Evolutionary conservation across 2,797 vertebrate genomes (phyloP).

Genomic region (Pangasius djambal): DNA sequence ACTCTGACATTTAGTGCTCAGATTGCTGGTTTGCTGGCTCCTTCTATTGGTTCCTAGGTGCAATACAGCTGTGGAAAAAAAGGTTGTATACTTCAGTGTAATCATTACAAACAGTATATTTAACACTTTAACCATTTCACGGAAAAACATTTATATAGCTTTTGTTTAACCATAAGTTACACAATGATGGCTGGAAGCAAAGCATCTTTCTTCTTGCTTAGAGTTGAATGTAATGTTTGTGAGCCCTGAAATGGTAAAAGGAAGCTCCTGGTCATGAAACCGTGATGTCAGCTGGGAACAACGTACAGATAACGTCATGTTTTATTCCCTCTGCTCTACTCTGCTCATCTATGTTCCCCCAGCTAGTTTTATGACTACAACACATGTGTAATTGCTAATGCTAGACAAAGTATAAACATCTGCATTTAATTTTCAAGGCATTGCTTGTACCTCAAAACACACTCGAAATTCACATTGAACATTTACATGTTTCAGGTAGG

Average conservation of each 20-base stretch:
- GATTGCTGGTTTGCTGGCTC: conserved; percentile 30
- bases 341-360: not conserved
- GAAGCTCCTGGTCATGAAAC: not conserved
- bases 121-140: not conserved
- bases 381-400: conserved; percentile 15
- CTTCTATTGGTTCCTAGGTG: conserved; percentile 20
- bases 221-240: not conserved
- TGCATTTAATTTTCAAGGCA: not conserved
- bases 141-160: not conserved
- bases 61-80: not conserved
- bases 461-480: not conserved
- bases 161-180: not conserved
- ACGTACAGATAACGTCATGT: not conserved
- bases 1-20: not conserved
- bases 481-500: not conserved
- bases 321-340: not conserved
- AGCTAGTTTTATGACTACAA: not conserved
- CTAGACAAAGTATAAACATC: not conserved
- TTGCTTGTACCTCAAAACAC: not conserved
- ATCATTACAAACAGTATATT: not conserved
- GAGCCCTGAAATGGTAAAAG: not conserved
- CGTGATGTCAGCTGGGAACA: not conserved
- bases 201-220: not conserved
- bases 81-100: not conserved
- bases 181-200: not conserved